Base-by-base conservation (phyloP, 2,888 invertebrate species). In the Phanerotoma sp. region DNA sequence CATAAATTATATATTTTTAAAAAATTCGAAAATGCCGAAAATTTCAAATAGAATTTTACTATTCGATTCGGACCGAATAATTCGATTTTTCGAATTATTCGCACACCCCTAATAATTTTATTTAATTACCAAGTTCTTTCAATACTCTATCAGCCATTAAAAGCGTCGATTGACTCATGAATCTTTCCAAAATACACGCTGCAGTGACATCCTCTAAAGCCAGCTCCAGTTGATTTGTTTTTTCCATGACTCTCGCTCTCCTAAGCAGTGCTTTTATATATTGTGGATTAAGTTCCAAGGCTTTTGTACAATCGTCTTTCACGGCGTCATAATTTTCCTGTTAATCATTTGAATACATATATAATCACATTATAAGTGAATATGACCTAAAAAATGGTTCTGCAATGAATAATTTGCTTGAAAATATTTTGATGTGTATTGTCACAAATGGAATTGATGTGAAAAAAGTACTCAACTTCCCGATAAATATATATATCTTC, bases 151-250 rank as follows among this genome's bases (percentile, higher is more conserved):
- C 96, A 20, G 96, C 95, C 79, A 89, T 88, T 55, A 87, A 79
- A 20, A 96, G 80, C 18, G 91, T 88, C 59, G 82, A 84, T 66
- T 87, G 88, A 71, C 93, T 94, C 70, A 87, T 84, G 79, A 96
- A 97, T 65, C 85, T 84, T 79, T 96, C 96, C 60, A 96, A 79
- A 64, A 96, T 88, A 73, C 96, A 96, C 15, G 93, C 91, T 21
- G 94, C 90, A 1, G 96, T 96, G 1, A 95, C 86, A 81, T 97
- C 96, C 80, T 96, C 94, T 48, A 97, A 79, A 55, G 93, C 89
- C 61, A 87, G 82, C 56, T 87, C 84, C 66, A 93, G 83, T 64
- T 95, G 87, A 55, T 88, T 88, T 49, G 86, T 84, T 54, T 86
- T 84, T 77, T 96, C 96, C 64, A 86, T 86, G 4, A 88, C 93